These are phyloP conservation scores for Ptyas mucosa DNA, from an alignment of 2,113 vertebrate genomes.

Conservation along the genomic window DNA sequence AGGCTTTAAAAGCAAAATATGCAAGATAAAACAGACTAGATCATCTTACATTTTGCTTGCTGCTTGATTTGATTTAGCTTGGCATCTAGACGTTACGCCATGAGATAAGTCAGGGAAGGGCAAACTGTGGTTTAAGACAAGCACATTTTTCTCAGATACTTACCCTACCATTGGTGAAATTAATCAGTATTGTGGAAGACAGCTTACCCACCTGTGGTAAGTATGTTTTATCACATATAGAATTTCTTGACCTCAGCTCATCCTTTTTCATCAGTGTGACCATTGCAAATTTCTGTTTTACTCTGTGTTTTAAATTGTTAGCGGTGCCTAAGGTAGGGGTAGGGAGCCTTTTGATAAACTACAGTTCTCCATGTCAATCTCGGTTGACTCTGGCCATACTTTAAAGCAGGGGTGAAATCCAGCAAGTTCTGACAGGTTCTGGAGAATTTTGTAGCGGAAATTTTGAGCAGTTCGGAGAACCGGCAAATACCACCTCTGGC, in stretches of 20 bases:
- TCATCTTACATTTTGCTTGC: not conserved
- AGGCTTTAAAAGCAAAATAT: not conserved
- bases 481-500: too few relatives aligned
- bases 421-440: too few relatives aligned
- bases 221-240: not conserved
- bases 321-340: not conserved
- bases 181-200: not conserved
- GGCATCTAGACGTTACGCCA: not conserved
- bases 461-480: too few relatives aligned
- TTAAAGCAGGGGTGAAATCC: too few relatives aligned
- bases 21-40: not conserved
- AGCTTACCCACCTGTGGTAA: not conserved
- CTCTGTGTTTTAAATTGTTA: not conserved
- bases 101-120: not conserved
- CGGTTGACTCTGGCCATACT: not conserved
- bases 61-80: not conserved
- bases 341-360: not conserved
- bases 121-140: not conserved
- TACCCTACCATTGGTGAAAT: not conserved
- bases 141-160: not conserved
- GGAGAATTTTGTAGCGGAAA: too few relatives aligned
- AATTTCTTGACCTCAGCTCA: not conserved
- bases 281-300: not conserved
- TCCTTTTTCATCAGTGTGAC: not conserved
- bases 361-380: not conserved